Conservation (phyloP, 2,797 vertebrate genomes). For the Triplophysa bombifrons region DNA sequence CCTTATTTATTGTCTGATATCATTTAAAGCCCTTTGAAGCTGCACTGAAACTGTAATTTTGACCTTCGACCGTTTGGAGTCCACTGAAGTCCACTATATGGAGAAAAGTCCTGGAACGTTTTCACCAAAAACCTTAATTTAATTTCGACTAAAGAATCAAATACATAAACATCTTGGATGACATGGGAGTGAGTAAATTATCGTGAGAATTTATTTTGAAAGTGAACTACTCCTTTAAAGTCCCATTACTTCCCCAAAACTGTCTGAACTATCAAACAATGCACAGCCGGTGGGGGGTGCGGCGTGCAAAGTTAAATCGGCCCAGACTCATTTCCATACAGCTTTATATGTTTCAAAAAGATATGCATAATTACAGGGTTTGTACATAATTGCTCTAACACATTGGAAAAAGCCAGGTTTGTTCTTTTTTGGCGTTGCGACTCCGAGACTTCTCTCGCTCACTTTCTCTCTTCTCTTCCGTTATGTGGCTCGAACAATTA, state of each 20-base stretch:
- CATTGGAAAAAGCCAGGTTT: slow-evolving; percentile 72
- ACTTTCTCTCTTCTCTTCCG: slow-evolving; percentile 54
- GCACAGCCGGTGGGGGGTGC: slow-evolving; percentile 57
- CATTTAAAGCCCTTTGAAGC: no score
- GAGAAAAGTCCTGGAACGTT: no score
- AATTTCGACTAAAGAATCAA: no score
- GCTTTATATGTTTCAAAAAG: slow-evolving; percentile 78
- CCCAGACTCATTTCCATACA: slow-evolving; percentile 79
- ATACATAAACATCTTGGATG: no score
- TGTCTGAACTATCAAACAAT: slow-evolving; percentile 74
- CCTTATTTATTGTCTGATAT: no score
- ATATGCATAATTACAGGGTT: slow-evolving; percentile 80
- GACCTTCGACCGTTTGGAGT: no score
- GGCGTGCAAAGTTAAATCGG: slow-evolving; percentile 64
- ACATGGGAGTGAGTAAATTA: no score
- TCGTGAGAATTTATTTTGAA: no score
- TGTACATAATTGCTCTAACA: slow-evolving; percentile 79
- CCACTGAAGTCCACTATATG: no score
- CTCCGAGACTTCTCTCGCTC: slow-evolving; percentile 62
- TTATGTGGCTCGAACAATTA: slow-evolving; percentile 74
- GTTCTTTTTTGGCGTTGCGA: slow-evolving; percentile 72
- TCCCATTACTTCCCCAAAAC: slow-evolving; percentile 66
- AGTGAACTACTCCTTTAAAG: slow-evolving; percentile 43
- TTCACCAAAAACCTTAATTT: no score
- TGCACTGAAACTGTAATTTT: no score